Base-by-base conservation (phyloP, 2,797 vertebrate genomes). In the Mallotus villosus region DNA sequence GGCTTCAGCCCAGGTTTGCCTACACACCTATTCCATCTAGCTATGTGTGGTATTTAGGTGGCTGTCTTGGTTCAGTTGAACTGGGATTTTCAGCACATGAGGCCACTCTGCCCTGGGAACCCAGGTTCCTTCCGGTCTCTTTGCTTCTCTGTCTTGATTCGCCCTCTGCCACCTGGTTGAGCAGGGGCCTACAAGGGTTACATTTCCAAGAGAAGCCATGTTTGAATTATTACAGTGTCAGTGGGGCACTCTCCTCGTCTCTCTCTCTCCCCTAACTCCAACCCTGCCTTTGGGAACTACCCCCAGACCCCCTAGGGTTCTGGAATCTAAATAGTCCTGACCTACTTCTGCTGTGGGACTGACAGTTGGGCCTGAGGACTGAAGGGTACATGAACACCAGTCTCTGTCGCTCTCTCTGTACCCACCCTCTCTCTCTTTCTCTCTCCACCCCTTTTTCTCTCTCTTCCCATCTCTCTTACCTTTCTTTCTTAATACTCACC, bases 281-380 rank as follows among this genome's bases (percentile, higher is more conserved):
- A 77, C 77, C 72, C 8, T 57, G 55, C 55, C 55, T 24, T 60
- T 11, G 11, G 61, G 82, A 82, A 82, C 77, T 34, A 22, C 12
- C 34, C 12, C 34, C 32, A 3, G 32, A 46, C 62, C 82, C 77
- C 80, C 72, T 3, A 46, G 76, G 80, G 74, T 64, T 70, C 77
- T 80, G 82, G 76, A 88, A 82, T 85, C 73, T 85, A 85, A 88
- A 85, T 86, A 85, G 72, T 82, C 81, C 75, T 87, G 84, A 83
- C 88, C 88, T 87, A 86, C 82, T 88, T 88, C 72, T 81, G 68
- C 75, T 71, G 6, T 1, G 75, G 64, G 74, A 73, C 69, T 77
- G 76, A 78, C 78, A 64, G 78, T 82, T 80, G 78, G 68, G 41
- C 63, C 71, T 14, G 63, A 78, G 79, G 82, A 81, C 72, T 57